phyloP scores from a whole-genome alignment of 2,888 invertebrate species.

The Busseola fusca region DNA sequence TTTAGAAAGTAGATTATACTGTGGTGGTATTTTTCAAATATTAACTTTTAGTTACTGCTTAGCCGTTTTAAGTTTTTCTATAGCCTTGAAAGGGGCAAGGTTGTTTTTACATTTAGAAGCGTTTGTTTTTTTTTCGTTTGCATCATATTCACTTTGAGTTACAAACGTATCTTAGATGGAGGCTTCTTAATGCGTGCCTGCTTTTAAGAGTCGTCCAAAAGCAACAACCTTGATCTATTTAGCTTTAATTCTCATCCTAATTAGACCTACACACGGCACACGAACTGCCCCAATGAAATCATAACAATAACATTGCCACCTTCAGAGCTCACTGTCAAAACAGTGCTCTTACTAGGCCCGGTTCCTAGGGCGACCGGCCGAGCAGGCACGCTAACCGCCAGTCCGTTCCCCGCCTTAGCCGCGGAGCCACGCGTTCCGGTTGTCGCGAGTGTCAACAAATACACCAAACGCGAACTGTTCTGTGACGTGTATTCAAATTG shows the following conservation, averaged over 20 bases:
- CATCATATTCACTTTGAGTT: not conserved
- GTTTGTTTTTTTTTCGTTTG: not conserved
- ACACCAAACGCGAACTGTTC: slow-evolving; percentile 40
- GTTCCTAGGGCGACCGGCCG: slow-evolving; percentile 51
- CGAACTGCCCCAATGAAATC: slow-evolving; percentile 26
- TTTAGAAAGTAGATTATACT: slow-evolving; percentile 24
- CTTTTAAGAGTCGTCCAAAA: not conserved
- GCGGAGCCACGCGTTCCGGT: slow-evolving; percentile 45
- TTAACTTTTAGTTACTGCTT: slow-evolving; percentile 24
- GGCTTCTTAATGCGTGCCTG: not conserved
- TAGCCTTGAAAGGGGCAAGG: not conserved
- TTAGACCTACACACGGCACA: not conserved
- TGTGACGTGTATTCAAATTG: slow-evolving; percentile 57
- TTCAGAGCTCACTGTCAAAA: slow-evolving; percentile 55
- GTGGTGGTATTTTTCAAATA: slow-evolving; percentile 43
- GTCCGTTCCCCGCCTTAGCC: slow-evolving; percentile 49
- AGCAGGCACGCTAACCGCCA: slow-evolving; percentile 45
- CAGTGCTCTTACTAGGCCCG: slow-evolving; percentile 50
- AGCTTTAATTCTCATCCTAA: not conserved
- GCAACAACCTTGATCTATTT: not conserved
- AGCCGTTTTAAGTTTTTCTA: not conserved
- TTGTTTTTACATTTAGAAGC: not conserved
- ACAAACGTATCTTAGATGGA: not conserved
- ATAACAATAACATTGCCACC: slow-evolving; percentile 57
- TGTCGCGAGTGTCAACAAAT: slow-evolving; percentile 40